Evolutionary conservation across 2,888 invertebrate species (phyloP).

Genomic region (Tetragnatha montana): DNA sequence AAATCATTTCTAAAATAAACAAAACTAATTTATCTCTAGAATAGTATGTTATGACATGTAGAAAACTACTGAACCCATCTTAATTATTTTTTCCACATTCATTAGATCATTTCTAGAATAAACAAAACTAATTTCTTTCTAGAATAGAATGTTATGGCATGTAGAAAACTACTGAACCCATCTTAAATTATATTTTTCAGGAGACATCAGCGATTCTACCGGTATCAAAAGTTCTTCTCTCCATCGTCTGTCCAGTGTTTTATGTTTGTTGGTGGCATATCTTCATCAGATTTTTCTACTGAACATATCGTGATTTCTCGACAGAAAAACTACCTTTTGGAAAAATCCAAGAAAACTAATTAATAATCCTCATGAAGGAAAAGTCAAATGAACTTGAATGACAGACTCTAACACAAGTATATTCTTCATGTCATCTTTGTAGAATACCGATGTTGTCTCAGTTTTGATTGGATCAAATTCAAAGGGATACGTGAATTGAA

Average conservation of each 20-base stretch:
- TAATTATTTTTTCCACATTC: no score
- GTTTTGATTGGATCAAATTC: conserved; percentile 47
- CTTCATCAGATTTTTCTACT: conserved; percentile 46
- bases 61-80: no score
- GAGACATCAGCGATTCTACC: conserved; percentile 24
- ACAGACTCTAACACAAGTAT: not conserved
- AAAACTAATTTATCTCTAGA: no score
- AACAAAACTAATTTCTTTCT: no score
- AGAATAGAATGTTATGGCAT: no score
- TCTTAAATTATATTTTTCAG: conserved; percentile 6
- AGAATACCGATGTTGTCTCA: conserved; percentile 24
- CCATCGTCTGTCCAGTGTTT: conserved; percentile 46
- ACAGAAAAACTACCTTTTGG: not conserved
- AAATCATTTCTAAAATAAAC: no score
- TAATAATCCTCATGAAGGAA: not conserved
- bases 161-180: no score
- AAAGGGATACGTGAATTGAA: not conserved
- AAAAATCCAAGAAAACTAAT: not conserved
- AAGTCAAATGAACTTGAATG: conserved; percentile 18
- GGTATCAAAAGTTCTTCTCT: conserved; percentile 21
- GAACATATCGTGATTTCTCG: conserved; percentile 63
- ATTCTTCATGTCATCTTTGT: conserved; percentile 51
- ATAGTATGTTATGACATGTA: no score
- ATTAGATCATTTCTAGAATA: no score
- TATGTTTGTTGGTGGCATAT: conserved; percentile 36